Percentiles rank a stretch among this genome's conserved stretches.
Conservation (phyloP, 2,888 invertebrate species). For the Amblyteles armatorius region DNA sequence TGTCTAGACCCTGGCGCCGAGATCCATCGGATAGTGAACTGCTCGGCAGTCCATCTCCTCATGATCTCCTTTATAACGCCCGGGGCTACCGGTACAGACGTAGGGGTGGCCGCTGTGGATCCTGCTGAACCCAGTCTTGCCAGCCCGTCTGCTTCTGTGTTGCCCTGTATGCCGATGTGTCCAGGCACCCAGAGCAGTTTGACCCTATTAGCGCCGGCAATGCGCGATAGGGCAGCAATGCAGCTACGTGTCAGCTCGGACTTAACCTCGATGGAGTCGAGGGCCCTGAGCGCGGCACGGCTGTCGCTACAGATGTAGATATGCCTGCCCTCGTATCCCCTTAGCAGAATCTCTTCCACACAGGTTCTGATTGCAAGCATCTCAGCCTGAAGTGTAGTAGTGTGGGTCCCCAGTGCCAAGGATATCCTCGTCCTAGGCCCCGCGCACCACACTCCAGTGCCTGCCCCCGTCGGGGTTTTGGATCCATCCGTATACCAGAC, state of each 20-base stretch:
- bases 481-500: neutral
- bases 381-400: neutral
- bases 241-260: slow-evolving; percentile 9
- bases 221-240: neutral
- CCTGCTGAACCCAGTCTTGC: slow-evolving; percentile 8
- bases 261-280: neutral
- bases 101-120: neutral
- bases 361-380: neutral
- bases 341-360: neutral
- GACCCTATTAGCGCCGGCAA: slow-evolving; percentile 1
- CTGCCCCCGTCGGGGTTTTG: no score
- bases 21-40: neutral
- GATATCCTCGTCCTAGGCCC: no score
- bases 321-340: neutral
- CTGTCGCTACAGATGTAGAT: slow-evolving; percentile 28
- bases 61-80: neutral
- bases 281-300: slow-evolving; percentile 8
- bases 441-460: no score
- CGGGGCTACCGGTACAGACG: neutral
- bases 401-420: neutral
- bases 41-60: neutral
- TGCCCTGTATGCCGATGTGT: slow-evolving; percentile 17
- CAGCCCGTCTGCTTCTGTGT: slow-evolving; percentile 15
- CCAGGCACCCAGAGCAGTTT: slow-evolving; percentile 38
- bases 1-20: slow-evolving; percentile 8